Evolutionary conservation across 1,140 invertebrate species (phyloP), one percentile per base, ranked within the genome.

Genomic region (Hesperophylax magnus): DNA sequence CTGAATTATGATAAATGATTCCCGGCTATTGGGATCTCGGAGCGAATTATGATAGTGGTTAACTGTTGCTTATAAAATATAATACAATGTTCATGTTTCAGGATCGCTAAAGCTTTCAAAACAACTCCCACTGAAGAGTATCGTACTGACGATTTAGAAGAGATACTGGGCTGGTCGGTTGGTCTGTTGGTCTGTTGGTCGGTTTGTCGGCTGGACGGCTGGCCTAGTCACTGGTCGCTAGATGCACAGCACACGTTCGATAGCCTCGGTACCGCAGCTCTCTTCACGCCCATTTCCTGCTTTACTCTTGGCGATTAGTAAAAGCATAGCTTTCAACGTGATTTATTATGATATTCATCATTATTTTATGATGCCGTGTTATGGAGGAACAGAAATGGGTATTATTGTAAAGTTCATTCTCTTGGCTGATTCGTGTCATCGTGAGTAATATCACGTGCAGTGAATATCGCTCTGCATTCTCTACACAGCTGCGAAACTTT

Each of bases 231-330:
- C 27, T 2, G 20, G 27, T 31, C 39, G 39, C 39, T 47, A 14
- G 39, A 1, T 47, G 39, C 39, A 47, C 39, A 11, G 65, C 34
- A 39, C n/a, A 39, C 65, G 24, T 20, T 69, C 27, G 20, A 61
- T 20, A 20, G 52, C 53, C 69, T 47, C 69, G 69, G 47, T 54
- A 54, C 47, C n/a, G n/a, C n/a, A n/a, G n/a, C n/a, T n/a, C n/a
- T n/a, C 69, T 69, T 53, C 47, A 53, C 69, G 47, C 69, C 69
- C 69, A 71, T 47, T 72, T 72, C 47, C 69, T 72, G 69, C 39
- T 72, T 72, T 72, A 72, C 20, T 47, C 69, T 20, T 52, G 65
- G 24, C 65, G 24, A 69, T 69, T 69, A 72, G 69, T 72, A 20
- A 39, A 53, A 72, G 54, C 52, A 72, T 47, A 22, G 52, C 69